phyloP scores from a whole-genome alignment of 2,113 vertebrate species.

The Clarias batrachus region DNA sequence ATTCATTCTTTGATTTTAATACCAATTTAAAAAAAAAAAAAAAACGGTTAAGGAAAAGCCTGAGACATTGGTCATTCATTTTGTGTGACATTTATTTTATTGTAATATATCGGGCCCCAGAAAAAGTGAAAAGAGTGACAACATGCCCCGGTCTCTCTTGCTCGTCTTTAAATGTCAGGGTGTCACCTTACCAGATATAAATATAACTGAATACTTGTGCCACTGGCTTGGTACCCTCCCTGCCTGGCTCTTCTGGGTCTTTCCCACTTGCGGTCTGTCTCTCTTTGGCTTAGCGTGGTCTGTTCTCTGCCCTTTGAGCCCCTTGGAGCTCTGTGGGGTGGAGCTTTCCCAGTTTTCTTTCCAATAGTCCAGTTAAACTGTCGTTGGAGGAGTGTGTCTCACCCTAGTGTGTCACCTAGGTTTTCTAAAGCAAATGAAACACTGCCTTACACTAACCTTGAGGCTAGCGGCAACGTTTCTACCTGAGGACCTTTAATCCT shows the following conservation, averaged over 20 bases:
- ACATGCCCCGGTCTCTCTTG: not conserved
- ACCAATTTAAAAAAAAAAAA: too few species aligned
- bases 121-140: not conserved
- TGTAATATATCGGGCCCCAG: not conserved
- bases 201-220: conserved; percentile 47
- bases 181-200: conserved; percentile 12
- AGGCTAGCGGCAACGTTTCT: conserved; percentile 19
- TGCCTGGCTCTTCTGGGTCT: conserved; percentile 25
- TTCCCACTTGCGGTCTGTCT: conserved; percentile 34
- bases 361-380: conserved; percentile 62
- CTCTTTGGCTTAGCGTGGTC: conserved; percentile 43
- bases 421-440: conserved; percentile 44
- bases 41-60: not conserved
- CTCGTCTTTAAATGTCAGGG: conserved; percentile 12
- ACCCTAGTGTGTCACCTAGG: conserved; percentile 23
- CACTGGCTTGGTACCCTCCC: conserved; percentile 29
- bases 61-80: not conserved
- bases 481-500: not conserved
- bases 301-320: conserved; percentile 60
- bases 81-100: not conserved
- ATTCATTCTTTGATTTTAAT: too few species aligned
- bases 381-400: conserved; percentile 57
- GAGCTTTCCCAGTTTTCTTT: conserved; percentile 65
- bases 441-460: conserved; percentile 41
- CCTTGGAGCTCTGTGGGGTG: conserved; percentile 59